phyloP scores from a whole-genome alignment of 2,797 vertebrate genomes.

The Halcyon badia region DNA sequence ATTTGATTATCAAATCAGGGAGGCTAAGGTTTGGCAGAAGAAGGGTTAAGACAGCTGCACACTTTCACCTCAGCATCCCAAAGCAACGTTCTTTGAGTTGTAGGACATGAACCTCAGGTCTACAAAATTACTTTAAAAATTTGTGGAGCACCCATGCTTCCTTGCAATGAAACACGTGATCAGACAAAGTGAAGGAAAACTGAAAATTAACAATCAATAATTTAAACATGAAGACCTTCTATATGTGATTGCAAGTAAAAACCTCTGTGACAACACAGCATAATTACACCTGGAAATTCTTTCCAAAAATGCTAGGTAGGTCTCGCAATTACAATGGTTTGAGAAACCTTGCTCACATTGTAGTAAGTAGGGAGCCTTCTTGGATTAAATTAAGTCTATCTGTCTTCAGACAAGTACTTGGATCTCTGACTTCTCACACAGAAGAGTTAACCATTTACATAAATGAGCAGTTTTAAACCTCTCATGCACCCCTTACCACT shows the following conservation, averaged over 20 bases:
- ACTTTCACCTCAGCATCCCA: not conserved
- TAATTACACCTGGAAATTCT: not conserved
- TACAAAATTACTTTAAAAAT: not conserved
- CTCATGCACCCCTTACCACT: not conserved
- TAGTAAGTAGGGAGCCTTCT: not conserved
- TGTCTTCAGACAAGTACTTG: not conserved
- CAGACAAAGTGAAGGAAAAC: not conserved
- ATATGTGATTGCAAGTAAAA: not conserved
- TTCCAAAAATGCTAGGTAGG: not conserved
- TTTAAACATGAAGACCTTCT: not conserved
- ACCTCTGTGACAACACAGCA: not conserved
- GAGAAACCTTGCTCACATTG: not conserved
- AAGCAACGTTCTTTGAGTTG: not conserved
- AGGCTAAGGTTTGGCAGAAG: not conserved
- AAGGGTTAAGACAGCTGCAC: not conserved
- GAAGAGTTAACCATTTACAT: not conserved
- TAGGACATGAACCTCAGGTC: not conserved
- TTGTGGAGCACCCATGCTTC: fast-evolving
- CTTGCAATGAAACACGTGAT: not conserved
- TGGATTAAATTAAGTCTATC: not conserved
- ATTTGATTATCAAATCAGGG: not conserved
- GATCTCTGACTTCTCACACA: not conserved
- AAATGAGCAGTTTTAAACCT: not conserved
- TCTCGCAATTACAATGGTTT: not conserved
- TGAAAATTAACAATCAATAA: not conserved